phyloP scores from a whole-genome alignment of 2,113 vertebrate species.

The Apeltes quadracus region DNA sequence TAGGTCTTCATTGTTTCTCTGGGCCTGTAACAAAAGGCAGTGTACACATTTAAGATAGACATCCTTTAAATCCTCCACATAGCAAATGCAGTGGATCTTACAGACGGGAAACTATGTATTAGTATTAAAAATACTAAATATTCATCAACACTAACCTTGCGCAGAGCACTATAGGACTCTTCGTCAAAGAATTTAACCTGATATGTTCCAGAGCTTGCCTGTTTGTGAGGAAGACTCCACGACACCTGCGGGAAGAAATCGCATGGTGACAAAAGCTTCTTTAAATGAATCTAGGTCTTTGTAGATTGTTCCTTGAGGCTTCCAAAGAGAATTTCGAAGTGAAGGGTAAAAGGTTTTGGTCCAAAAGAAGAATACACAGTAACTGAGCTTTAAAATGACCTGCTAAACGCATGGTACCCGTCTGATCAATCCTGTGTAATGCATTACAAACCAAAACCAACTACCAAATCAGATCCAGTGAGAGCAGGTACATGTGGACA shows the following conservation, averaged over 20 bases:
- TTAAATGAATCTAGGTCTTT: neutral
- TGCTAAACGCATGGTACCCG: neutral
- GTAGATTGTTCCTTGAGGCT: neutral
- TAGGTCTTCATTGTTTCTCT: constrained; percentile 91
- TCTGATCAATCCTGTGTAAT: neutral
- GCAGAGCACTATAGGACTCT: constrained; percentile 88
- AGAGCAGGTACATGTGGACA: neutral
- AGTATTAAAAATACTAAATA: neutral
- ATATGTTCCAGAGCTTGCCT: constrained; percentile 88
- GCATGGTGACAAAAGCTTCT: neutral
- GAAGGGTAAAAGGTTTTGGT: neutral
- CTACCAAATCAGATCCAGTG: neutral
- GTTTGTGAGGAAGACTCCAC: constrained; percentile 91
- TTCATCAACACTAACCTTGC: constrained; percentile 78
- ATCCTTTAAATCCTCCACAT: neutral
- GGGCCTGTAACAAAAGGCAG: constrained; percentile 79
- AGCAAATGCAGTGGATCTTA: neutral
- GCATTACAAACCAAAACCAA: neutral
- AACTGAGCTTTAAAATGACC: neutral
- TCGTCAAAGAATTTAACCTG: constrained; percentile 94
- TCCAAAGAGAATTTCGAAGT: neutral
- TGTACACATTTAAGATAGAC: neutral
- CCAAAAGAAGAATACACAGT: neutral
- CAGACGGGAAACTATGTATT: neutral
- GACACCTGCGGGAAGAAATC: constrained; percentile 81